A percentile compares a stretch with the other conserved stretches of the same genome.
These are phyloP conservation scores for Xenopus petersii DNA, from an alignment of 2,797 vertebrate species.

Conservation along the genomic window DNA sequence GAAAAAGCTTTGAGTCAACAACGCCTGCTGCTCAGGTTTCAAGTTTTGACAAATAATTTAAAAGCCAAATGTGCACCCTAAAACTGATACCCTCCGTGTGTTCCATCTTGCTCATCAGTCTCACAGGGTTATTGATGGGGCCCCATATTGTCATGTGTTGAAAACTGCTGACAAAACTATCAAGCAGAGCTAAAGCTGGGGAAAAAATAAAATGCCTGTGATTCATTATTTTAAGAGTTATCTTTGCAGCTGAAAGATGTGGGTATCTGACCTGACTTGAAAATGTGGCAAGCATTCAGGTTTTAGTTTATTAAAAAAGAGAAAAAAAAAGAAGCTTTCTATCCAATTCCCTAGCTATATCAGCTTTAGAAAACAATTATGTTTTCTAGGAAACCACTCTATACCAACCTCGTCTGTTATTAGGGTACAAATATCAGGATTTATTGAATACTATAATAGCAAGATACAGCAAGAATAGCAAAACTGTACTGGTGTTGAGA, in stretches of 20 bases:
- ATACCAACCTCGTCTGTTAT: conserved; percentile 4
- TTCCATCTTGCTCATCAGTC: conserved; percentile 42
- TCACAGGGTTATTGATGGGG: conserved; percentile 34
- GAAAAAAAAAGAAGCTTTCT: conserved; percentile 1
- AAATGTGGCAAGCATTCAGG: conserved; percentile 22
- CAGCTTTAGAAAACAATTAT: conserved; percentile 23
- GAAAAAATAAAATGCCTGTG: conserved; percentile 3
- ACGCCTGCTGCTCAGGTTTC: conserved; percentile 34
- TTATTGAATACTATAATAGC: background rate
- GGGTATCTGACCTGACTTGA: conserved; percentile 17
- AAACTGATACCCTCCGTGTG: conserved; percentile 38
- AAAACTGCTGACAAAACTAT: conserved; percentile 46
- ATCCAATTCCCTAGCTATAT: conserved; percentile 27
- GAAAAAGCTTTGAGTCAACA: conserved; percentile 41
- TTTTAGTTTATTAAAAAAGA: conserved; percentile 33
- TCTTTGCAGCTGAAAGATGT: conserved; percentile 38
- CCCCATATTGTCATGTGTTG: conserved; percentile 45
- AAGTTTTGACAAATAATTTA: conserved; percentile 47
- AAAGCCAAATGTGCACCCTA: conserved; percentile 46
- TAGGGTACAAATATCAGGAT: conserved; percentile 2
- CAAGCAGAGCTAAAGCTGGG: conserved; percentile 15
- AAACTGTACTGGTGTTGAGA: too few relatives aligned
- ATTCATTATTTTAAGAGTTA: conserved; percentile 36
- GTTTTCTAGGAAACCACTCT: conserved; percentile 33
- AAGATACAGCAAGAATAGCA: too few relatives aligned